Conservation (phyloP, 2,113 vertebrate species). For the Amblyopsis rosae region DNA sequence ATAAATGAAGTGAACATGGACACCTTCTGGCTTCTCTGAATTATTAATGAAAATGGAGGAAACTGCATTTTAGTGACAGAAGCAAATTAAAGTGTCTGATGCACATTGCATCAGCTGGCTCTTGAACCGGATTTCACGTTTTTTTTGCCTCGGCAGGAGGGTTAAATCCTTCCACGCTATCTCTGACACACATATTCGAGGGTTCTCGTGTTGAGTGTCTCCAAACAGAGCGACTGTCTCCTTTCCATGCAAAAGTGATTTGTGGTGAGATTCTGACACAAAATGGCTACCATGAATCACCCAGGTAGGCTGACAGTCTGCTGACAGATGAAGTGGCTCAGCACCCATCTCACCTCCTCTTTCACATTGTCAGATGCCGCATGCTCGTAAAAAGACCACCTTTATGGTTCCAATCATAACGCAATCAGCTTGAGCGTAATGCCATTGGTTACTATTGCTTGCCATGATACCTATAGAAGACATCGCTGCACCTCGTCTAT, state of each 20-base stretch:
- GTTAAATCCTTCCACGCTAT: constrained; percentile 12
- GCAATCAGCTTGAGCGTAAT: constrained; percentile 42
- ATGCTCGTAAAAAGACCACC: constrained; percentile 31
- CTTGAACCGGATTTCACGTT: constrained; percentile 18
- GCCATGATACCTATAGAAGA: constrained; percentile 23
- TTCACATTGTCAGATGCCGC: constrained; percentile 39
- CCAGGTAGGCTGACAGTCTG: constrained; percentile 35
- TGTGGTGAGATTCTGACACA: constrained; percentile 61
- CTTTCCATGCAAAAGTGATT: constrained; percentile 50
- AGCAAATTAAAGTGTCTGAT: constrained; percentile 25
- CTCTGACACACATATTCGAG: constrained; percentile 32
- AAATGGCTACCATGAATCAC: constrained; percentile 62
- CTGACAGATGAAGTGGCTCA: constrained; percentile 59
- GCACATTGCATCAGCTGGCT: constrained; percentile 20
- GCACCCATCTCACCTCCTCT: constrained; percentile 27
- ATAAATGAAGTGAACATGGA: constrained; percentile 39
- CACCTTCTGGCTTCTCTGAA: constrained; percentile 41
- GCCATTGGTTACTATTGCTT: constrained; percentile 34
- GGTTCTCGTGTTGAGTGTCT: constrained; percentile 20
- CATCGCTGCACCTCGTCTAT: constrained; percentile 33
- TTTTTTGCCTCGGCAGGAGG: constrained; percentile 14
- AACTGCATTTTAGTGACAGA: constrained; percentile 30
- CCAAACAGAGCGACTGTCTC: constrained; percentile 31
- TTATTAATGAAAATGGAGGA: constrained; percentile 42
- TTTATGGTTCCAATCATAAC: constrained; percentile 57